These are phyloP conservation scores for Drosophila cracens DNA, from an alignment of 2,888 invertebrate genomes.

Conservation along the genomic window DNA sequence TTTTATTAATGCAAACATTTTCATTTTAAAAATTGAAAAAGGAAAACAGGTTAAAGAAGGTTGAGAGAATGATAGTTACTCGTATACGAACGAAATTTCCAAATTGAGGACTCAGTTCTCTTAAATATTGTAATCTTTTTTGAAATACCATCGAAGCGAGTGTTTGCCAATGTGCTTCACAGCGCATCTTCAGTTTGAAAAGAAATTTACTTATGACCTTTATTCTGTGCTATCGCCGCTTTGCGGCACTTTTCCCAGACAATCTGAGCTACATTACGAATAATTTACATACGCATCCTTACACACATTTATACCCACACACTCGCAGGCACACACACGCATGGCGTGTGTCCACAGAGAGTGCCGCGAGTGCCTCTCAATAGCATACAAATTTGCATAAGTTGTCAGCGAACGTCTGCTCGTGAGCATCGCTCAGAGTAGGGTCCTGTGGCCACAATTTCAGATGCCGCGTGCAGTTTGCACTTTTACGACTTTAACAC, in stretches of 20 bases:
- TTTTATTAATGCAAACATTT: not conserved
- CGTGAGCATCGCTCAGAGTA: slow-evolving; percentile 19
- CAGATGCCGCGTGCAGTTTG: slow-evolving; percentile 42
- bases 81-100: not conserved
- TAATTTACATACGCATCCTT: slow-evolving; percentile 50
- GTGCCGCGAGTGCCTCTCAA: slow-evolving; percentile 69
- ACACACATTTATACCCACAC: slow-evolving; percentile 18
- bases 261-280: slow-evolving; percentile 59
- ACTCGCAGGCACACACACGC: slow-evolving; percentile 4
- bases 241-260: slow-evolving; percentile 44
- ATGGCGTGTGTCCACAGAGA: slow-evolving; percentile 2
- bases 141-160: slow-evolving; percentile 20
- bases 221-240: slow-evolving; percentile 61
- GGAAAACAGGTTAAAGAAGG: not conserved
- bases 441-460: slow-evolving; percentile 39
- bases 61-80: not conserved
- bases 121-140: slow-evolving; percentile 2
- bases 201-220: slow-evolving; percentile 75
- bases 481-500: slow-evolving; percentile 48
- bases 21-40: no score
- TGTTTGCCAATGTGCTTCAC: slow-evolving; percentile 46
- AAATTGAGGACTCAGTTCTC: not conserved
- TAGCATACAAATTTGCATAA: slow-evolving; percentile 75
- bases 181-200: slow-evolving; percentile 52
- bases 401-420: slow-evolving; percentile 70